Evolutionary conservation across 2,888 invertebrate species (phyloP), one percentile per base, ranked within the genome.

Genomic region (Drosophila setosimentum): DNA sequence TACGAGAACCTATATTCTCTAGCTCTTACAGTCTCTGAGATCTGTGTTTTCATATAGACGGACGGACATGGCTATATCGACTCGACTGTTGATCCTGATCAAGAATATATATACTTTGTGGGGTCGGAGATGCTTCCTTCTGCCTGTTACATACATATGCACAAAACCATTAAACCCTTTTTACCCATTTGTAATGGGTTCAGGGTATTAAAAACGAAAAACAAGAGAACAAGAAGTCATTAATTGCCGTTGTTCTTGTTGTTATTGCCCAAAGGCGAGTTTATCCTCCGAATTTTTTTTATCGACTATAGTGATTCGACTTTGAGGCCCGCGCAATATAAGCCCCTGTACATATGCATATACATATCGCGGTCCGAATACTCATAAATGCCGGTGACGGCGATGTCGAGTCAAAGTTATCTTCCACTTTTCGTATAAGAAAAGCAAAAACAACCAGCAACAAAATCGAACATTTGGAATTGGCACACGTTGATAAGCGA

Each of bases 401-500:
- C 62, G 60, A 76, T 76, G 76, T 72, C 62, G 62, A 63, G 48
- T 37, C 59, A 53, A 63, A 48, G 66, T 59, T 67, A 75, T 78
- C 67, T 42, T 67, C 30, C 29, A 37, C 27, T 27, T 45, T 53
- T 30, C 55, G 54, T 59, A 29, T n/a, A 32, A 40, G 24, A 21
- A 35, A n/a, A 10, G 4, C 13, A 33, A 13, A 45, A 63, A 16
- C 51, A 49, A 51, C 33, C 58, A 59, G 1, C 16, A 33, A 59
- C 33, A 35, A 50, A 40, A 49, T 27, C 21, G 29, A 58, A 58
- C 68, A 63, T 24, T 27, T 13, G 60, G 65, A 77, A 61, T 62
- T 77, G 77, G 68, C 76, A 61, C 64, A 53, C 50, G 59, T 29
- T 49, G 76, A 76, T 78, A 76, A 76, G 78, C 54, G 32, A 45